These are phyloP conservation scores for Trichosurus vulpecula DNA, from an alignment of 2,797 vertebrate genomes.

Conservation along the genomic window DNA sequence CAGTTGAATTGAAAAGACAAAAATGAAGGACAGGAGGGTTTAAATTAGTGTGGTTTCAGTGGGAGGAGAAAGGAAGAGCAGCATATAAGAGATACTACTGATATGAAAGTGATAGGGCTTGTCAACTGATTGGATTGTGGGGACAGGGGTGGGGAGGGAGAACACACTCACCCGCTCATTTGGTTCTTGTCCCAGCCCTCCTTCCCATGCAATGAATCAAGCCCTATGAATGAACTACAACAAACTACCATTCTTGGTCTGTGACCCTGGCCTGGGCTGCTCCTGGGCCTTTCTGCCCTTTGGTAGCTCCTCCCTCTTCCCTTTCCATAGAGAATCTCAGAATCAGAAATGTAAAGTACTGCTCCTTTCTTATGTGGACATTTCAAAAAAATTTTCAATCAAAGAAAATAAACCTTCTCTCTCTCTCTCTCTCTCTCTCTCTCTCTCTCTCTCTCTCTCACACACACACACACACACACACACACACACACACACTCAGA, in stretches of 20 bases:
- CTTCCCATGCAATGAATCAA: neutral
- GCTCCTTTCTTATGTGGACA: neutral
- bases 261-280: neutral
- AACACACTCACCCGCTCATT: neutral
- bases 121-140: neutral
- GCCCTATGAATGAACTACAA: neutral
- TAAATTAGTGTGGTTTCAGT: neutral
- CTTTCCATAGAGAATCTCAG: fast-evolving
- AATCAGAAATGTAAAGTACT: neutral
- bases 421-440: neutral
- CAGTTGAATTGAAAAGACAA: neutral
- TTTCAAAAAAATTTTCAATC: neutral
- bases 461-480: no score
- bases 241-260: neutral
- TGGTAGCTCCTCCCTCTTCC: fast-evolving
- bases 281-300: neutral
- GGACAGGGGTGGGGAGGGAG: neutral
- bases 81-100: neutral
- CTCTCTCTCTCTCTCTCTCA: neutral
- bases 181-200: neutral
- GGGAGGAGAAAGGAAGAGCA: neutral
- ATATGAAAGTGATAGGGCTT: neutral
- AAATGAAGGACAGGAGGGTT: neutral
- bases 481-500: no score
- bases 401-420: neutral